These are phyloP conservation scores for Agonopterix arenella DNA, from an alignment of 2,888 invertebrate genomes.

Conservation along the genomic window DNA sequence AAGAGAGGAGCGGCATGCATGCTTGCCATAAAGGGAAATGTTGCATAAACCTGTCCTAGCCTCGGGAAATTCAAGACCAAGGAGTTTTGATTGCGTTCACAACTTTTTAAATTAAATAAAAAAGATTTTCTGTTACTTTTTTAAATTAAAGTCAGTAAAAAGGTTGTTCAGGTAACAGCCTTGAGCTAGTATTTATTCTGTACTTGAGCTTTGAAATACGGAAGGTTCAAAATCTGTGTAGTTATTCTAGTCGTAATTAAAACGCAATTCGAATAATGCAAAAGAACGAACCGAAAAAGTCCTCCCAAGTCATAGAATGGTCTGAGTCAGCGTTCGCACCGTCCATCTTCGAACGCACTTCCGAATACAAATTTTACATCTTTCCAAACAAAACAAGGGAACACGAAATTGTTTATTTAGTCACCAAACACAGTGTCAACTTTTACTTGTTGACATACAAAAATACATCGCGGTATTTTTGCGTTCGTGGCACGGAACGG, in stretches of 20 bases:
- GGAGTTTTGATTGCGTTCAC: slow-evolving; percentile 1
- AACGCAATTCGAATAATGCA: neutral
- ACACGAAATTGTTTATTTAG: slow-evolving; percentile 26
- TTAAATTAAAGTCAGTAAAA: too few relatives aligned
- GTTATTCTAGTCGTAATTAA: neutral
- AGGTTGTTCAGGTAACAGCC: too few relatives aligned
- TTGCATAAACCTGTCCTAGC: slow-evolving; percentile 49
- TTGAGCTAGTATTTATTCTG: too few relatives aligned
- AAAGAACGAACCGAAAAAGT: slow-evolving; percentile 80
- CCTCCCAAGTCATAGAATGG: slow-evolving; percentile 84
- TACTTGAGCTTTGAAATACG: too few relatives aligned
- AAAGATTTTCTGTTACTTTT: neutral
- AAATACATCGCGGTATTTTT: slow-evolving; percentile 43
- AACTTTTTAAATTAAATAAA: neutral
- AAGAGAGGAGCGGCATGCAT: slow-evolving; percentile 31
- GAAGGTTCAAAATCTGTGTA: neutral
- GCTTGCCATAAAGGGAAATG: slow-evolving; percentile 53
- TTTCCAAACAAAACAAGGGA: slow-evolving; percentile 16
- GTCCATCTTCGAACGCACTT: slow-evolving; percentile 63
- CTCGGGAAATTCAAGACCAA: slow-evolving; percentile 39
- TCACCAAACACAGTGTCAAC: slow-evolving; percentile 37
- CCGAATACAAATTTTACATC: slow-evolving; percentile 32
- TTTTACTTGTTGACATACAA: slow-evolving; percentile 62
- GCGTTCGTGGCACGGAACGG: slow-evolving; percentile 20
- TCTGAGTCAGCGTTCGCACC: slow-evolving; percentile 79